These are phyloP conservation scores for Halocaridina rubra DNA, from an alignment of 2,888 invertebrate species.

Conservation along the genomic window DNA sequence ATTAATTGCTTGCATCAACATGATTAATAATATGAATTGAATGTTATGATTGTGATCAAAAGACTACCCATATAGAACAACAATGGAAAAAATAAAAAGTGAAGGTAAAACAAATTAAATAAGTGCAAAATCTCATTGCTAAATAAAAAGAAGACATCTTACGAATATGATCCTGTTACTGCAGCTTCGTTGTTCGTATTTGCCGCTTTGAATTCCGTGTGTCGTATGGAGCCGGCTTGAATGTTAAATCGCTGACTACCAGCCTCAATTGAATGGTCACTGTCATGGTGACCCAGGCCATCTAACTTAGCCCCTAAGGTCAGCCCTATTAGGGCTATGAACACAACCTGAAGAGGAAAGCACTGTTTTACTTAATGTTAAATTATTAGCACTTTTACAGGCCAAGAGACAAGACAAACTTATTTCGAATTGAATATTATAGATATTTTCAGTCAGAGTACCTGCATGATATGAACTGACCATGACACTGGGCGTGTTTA, in stretches of 20 bases:
- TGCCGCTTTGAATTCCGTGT: background rate
- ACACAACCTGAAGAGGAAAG: conserved; percentile 10
- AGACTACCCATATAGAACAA: no score
- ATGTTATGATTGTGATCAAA: no score
- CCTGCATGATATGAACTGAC: background rate
- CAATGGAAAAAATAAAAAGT: no score
- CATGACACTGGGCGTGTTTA: no score
- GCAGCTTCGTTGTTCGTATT: background rate
- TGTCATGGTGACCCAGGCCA: background rate
- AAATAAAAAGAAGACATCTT: conserved; percentile 9
- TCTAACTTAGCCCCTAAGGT: conserved; percentile 17
- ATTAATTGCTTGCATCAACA: no score
- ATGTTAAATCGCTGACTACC: conserved; percentile 4
- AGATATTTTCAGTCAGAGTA: background rate
- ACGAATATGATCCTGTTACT: conserved; percentile 41
- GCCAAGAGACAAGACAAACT: background rate
- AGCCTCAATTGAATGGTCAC: background rate
- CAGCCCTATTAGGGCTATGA: conserved; percentile 19
- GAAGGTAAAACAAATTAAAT: no score
- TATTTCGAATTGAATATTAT: background rate
- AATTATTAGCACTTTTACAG: background rate
- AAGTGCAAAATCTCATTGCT: no score
- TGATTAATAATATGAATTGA: no score
- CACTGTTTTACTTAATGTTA: background rate
- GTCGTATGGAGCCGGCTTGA: conserved; percentile 4